These are phyloP conservation scores for Hoplodrina ambigua DNA, from an alignment of 2,888 invertebrate species.

Conservation along the genomic window DNA sequence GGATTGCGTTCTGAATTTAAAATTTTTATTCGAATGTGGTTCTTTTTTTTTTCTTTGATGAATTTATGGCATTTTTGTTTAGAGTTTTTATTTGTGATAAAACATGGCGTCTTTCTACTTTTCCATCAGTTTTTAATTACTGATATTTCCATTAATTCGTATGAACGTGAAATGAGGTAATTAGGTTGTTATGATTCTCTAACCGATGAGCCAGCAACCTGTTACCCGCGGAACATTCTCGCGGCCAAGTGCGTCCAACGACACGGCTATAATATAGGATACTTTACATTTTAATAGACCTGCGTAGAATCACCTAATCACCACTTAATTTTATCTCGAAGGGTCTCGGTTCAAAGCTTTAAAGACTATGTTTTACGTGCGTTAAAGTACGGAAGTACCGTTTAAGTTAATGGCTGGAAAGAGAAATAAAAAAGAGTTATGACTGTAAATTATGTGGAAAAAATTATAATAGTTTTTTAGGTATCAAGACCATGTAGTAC, in stretches of 20 bases:
- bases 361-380: conserved; percentile 7
- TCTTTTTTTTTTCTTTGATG: conserved; percentile 21
- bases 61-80: not conserved
- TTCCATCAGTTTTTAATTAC: not conserved
- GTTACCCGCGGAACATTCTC: conserved; percentile 51
- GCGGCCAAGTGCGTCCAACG: conserved; percentile 25
- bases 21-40: conserved; percentile 19
- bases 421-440: not conserved
- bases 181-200: conserved; percentile 56
- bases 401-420: not conserved
- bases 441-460: not conserved
- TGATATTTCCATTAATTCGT: not conserved
- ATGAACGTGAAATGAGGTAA: conserved; percentile 35
- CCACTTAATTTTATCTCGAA: not conserved
- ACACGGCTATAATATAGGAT: not conserved
- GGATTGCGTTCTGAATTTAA: conserved; percentile 47
- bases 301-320: not conserved
- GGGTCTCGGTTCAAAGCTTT: conserved; percentile 1
- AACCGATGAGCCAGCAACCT: conserved; percentile 46
- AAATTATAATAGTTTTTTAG: not conserved
- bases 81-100: not conserved
- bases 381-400: not conserved
- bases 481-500: not conserved
- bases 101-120: not conserved
- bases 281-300: conserved; percentile 12